Conservation (phyloP, 2,888 invertebrate species). For the Lasioglossum zephyrum region DNA sequence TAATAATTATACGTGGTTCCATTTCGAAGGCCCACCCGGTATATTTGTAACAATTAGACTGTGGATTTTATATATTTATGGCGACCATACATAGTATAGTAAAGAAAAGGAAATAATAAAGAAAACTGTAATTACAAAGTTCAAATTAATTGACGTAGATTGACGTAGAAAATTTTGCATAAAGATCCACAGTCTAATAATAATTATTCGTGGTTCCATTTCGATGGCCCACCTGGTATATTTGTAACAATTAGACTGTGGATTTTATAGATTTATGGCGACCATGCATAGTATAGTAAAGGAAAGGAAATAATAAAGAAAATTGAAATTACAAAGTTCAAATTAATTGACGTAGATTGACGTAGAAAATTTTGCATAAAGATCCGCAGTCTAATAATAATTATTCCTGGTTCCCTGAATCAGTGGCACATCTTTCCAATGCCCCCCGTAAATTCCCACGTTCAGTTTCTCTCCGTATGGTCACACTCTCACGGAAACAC, state of each 20-base stretch:
- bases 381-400: not conserved
- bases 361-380: too few species aligned
- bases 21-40: not conserved
- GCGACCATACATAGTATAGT: too few species aligned
- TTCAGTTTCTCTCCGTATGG: not conserved
- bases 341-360: not conserved
- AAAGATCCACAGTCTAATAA: too few species aligned
- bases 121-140: not conserved
- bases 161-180: too few species aligned
- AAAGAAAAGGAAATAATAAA: not conserved
- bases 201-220: constrained; percentile 34
- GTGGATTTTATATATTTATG: not conserved
- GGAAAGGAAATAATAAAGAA: not conserved
- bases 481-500: not conserved
- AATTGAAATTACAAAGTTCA: not conserved
- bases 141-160: not conserved
- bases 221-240: constrained; percentile 10
- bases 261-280: not conserved
- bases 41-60: constrained; percentile 41
- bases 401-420: constrained; percentile 30
- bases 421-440: not conserved
- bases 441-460: not conserved
- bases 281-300: too few species aligned
- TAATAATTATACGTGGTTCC: constrained; percentile 33
- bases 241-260: constrained; percentile 32